These are phyloP conservation scores for Periophthalmus magnuspinnatus DNA, from an alignment of 2,797 vertebrate genomes.

Conservation along the genomic window DNA sequence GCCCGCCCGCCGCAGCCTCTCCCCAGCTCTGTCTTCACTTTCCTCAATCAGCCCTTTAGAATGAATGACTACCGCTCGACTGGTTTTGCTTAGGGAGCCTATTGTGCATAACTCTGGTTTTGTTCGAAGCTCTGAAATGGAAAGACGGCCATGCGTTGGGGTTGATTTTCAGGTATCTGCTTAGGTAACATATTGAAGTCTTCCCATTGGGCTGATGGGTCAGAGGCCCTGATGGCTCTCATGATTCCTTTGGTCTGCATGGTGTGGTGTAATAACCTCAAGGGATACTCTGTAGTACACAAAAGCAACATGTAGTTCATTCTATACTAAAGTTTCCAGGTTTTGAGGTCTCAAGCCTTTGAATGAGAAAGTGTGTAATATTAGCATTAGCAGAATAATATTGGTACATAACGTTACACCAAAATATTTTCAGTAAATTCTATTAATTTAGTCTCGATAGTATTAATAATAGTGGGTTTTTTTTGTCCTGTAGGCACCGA, in stretches of 20 bases:
- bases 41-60: conserved; percentile 68
- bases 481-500: conserved; percentile 84
- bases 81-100: conserved; percentile 73
- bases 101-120: conserved; percentile 74
- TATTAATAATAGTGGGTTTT: not conserved
- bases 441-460: not conserved
- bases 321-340: not conserved
- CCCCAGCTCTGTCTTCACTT: conserved; percentile 58
- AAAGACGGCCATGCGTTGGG: conserved; percentile 44
- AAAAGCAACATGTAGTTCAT: not conserved
- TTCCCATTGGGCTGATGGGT: conserved; percentile 59
- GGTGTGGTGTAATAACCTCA: not conserved
- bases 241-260: conserved; percentile 42
- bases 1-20: conserved; percentile 47
- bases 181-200: conserved; percentile 67
- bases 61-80: conserved; percentile 75
- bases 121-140: conserved; percentile 63
- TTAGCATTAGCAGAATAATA: too few relatives aligned
- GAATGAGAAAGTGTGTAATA: not conserved
- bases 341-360: not conserved
- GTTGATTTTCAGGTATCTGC: conserved; percentile 73
- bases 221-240: conserved; percentile 66
- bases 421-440: not conserved
- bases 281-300: conserved; percentile 10
- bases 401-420: not conserved